A percentile compares a stretch with the other conserved stretches of the same genome.
These are phyloP conservation scores for Pedetes capensis DNA, from an alignment of 2,113 vertebrate genomes.

Conservation along the genomic window DNA sequence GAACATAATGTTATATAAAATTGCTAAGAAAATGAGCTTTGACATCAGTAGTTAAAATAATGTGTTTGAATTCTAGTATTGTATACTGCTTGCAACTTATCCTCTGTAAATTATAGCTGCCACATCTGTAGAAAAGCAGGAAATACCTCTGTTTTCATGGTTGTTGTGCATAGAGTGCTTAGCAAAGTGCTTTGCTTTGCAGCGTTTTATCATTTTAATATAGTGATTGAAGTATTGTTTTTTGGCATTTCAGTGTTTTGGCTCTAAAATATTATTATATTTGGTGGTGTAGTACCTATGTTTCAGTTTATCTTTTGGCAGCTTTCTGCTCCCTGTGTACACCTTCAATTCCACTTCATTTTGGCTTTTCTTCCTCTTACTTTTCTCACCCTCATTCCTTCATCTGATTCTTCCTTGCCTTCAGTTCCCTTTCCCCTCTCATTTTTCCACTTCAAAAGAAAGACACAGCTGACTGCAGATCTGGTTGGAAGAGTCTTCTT, in stretches of 20 bases:
- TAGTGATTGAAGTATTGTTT: neutral
- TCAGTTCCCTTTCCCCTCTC: neutral
- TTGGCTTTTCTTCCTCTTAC: neutral
- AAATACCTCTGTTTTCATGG: neutral
- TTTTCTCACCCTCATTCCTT: neutral
- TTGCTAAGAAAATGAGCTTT: constrained; percentile 27
- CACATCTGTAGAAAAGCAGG: neutral
- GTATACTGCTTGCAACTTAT: neutral
- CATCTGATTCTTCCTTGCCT: neutral
- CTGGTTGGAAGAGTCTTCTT: neutral
- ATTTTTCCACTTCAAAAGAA: neutral
- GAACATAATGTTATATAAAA: neutral
- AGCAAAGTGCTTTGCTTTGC: neutral
- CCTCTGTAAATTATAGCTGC: neutral
- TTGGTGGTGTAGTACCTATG: neutral
- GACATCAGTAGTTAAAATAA: neutral
- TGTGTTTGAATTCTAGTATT: neutral
- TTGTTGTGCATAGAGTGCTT: neutral
- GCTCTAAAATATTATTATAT: neutral
- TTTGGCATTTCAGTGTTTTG: neutral
- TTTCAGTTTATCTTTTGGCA: neutral
- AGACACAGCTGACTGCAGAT: neutral
- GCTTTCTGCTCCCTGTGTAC: neutral
- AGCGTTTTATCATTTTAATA: neutral
- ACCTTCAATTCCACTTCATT: neutral